These are phyloP conservation scores for Homarus gammarus DNA, from an alignment of 2,888 invertebrate species.

Conservation along the genomic window DNA sequence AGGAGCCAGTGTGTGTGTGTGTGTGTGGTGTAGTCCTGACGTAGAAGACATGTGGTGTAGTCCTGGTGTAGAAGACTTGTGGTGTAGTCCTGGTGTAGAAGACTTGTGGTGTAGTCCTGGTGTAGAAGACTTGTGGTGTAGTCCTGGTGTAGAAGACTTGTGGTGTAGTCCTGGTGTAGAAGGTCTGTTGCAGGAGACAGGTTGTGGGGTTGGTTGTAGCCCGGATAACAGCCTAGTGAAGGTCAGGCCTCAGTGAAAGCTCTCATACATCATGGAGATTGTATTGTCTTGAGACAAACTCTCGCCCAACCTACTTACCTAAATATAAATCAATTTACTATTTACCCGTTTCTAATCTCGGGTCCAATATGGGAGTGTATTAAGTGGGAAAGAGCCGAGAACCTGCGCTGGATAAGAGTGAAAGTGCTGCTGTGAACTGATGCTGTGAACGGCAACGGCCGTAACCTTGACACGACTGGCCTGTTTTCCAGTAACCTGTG, in stretches of 20 bases:
- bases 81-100: neutral
- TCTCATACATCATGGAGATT: neutral
- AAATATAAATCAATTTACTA: neutral
- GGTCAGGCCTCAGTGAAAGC: neutral
- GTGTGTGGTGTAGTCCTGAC: too few relatives aligned
- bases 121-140: neutral
- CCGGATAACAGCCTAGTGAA: neutral
- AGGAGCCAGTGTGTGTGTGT: too few relatives aligned
- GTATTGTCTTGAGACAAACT: neutral
- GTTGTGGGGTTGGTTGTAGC: neutral
- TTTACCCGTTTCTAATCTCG: neutral
- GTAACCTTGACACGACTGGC: constrained; percentile 55
- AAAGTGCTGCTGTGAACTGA: neutral
- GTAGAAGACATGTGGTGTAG: too few relatives aligned
- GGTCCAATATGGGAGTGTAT: neutral
- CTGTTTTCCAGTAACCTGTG: neutral
- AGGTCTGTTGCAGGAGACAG: neutral
- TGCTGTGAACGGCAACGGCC: neutral
- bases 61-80: too few relatives aligned
- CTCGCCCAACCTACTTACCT: neutral
- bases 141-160: neutral
- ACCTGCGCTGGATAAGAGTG: neutral
- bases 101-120: neutral
- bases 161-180: neutral
- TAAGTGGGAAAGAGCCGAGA: neutral